Conservation (phyloP, 2,113 vertebrate species). For the Hepsetus odoe region DNA sequence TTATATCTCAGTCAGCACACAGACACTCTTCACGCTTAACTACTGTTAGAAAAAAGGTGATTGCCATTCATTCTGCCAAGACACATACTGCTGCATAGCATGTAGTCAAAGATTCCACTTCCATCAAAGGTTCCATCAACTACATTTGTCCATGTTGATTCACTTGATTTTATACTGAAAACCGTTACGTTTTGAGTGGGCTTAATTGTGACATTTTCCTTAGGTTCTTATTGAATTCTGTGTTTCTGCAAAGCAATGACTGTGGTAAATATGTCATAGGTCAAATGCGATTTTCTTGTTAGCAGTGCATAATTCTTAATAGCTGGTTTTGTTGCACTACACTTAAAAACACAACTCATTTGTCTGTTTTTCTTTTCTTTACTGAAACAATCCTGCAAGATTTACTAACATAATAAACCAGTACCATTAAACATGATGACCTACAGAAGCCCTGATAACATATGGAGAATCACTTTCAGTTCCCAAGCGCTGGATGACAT, state of each 20-base stretch:
- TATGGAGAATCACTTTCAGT: neutral
- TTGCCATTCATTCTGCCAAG: constrained; percentile 26
- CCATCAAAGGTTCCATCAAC: neutral
- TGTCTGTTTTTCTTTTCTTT: neutral
- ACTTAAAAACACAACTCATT: neutral
- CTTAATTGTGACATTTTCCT: neutral
- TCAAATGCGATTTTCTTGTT: neutral
- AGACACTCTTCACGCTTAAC: constrained; percentile 1
- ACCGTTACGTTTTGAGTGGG: neutral
- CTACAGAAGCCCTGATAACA: constrained; percentile 7
- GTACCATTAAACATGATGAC: constrained; percentile 22
- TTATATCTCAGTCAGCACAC: constrained; percentile 16
- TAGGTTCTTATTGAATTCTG: neutral
- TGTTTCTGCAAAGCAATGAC: neutral
- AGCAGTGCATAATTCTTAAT: neutral
- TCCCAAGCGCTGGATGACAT: constrained; percentile 18
- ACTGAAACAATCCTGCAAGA: neutral
- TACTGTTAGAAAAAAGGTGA: constrained; percentile 26
- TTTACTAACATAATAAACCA: constrained; percentile 10
- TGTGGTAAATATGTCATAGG: neutral
- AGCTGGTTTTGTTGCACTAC: neutral
- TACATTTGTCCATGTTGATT: neutral
- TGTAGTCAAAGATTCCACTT: constrained; percentile 28
- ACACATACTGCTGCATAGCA: constrained; percentile 32
- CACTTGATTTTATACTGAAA: neutral